Evolutionary conservation across 2,888 invertebrate species (phyloP), one percentile per base, ranked within the genome.

Genomic region (Agrochola lychnidis): DNA sequence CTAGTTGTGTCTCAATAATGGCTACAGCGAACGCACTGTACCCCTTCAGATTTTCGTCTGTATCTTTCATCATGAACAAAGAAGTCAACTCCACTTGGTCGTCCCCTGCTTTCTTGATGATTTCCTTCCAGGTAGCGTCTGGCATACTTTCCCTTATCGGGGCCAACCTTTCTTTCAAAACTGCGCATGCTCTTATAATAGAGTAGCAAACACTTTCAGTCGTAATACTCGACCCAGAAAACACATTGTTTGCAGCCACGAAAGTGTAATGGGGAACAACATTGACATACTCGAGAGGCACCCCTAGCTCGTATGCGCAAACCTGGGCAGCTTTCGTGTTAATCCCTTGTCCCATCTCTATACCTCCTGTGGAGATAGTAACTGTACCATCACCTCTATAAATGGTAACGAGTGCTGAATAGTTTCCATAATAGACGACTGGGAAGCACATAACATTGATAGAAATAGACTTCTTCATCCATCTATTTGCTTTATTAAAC

Each of bases 271-370:
- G 95, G 0, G 98, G 97, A 83, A 98, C 97, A 0, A 98, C 95
- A 0, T 94, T 95, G 0, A 98, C 96, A 84, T 95, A 91, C 0
- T 97, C 97, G 40, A 98, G 78, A 0, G 98, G 97, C 76, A 99
- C 97, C 0, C 97, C 98, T 25, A 99, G 92, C 51, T 97, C 97
- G 88, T 98, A 97, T 0, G 98, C 98, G 74, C 97, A 98, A 0
- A 98, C 98, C 96, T 98, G 98, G 5, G 98, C 97, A 0, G 97
- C 97, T 97, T 98, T 98, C 0, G 98, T 98, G 84, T 98, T 98
- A 57, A 98, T 96, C 0, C 98, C 98, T 96, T 98, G 98, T 0
- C 98, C 98, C 95, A 97, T 97, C 94, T 98, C 98, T 67, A 98
- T 95, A 1, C 98, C 98, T 9, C 98, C 98, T 74, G 98, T 98